Base-by-base conservation (phyloP, 1,140 invertebrate genomes). In the Xylocopa sonorina region DNA sequence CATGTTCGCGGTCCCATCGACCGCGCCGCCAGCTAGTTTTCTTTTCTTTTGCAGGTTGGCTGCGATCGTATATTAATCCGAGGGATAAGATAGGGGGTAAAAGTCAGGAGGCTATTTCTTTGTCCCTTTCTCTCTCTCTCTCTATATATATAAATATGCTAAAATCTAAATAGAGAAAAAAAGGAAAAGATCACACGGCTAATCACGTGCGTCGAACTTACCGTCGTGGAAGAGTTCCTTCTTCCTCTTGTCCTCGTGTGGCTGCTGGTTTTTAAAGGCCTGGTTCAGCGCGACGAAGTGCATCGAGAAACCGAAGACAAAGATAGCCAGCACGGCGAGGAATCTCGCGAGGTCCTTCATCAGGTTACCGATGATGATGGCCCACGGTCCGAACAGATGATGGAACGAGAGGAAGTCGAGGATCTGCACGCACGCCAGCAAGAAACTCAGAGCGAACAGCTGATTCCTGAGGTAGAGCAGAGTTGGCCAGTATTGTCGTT, bases 361-460 rank as follows among this genome's bases (percentile, higher is more conserved):
- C 57, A 98, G 93, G 90, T 98, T 97, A 16, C 97, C 97, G 84
- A 97, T 98, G 89, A 98, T 98, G 81, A 98, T 98, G 24, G 97
- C 97, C 99, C 99, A 99, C 0, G 99, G 99, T 50, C 99, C 99
- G 89, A 99, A 99, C 0, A 99, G 94, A 93, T 99, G 98, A 93
- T 99, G 99, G 91, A 99, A 99, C 10, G 98, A 99, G 29, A 99
- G 92, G 89, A 98, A 99, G 92, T 99, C 99, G 79, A 99, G 93
- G 86, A 99, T 97, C 93, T 99, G 98, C 14, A 99, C 98, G 92
- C 99, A 99, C 62, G 98, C 98, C 79, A 99, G 94, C 58, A 99
- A 94, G 89, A 99, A 96, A 66, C 98, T 98, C 85, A 99, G 94
- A 0, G 98, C 98, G 85, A 99, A 98, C 83, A 99, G 95, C 93